Percentiles rank a stretch among this genome's conserved stretches.
Evolutionary conservation across 2,113 vertebrate species (phyloP).

Genomic region (Chaenocephalus aceratus): DNA sequence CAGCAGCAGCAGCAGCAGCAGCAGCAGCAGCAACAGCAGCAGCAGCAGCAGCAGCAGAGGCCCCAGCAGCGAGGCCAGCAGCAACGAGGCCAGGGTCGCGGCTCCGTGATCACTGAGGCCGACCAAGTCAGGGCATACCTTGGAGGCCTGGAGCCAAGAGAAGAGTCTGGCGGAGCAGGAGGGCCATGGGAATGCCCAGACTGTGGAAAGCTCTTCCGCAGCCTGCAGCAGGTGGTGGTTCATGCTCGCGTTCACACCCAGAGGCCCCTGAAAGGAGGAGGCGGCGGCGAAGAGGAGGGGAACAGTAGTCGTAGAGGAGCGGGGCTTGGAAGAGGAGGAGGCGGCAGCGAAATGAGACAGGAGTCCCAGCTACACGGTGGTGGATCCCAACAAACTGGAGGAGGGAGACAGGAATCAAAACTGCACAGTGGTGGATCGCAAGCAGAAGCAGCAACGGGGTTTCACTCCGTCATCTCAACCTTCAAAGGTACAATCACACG

Average conservation of each 20-base stretch:
- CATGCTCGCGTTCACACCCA: constrained; percentile 83
- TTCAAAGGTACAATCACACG: constrained; percentile 79
- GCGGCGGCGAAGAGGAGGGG: constrained; percentile 55
- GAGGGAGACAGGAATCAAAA: constrained; percentile 76
- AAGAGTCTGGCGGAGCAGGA: constrained; percentile 61
- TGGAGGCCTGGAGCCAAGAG: constrained; percentile 74
- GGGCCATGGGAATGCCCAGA: constrained; percentile 86
- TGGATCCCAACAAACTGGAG: constrained; percentile 69
- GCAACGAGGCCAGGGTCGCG: constrained; percentile 65
- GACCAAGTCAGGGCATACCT: constrained; percentile 83
- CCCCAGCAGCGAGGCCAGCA: constrained; percentile 72
- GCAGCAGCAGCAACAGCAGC: constrained; percentile 72
- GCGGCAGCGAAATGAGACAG: constrained; percentile 60
- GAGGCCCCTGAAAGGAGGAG: constrained; percentile 71
- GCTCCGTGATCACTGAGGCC: constrained; percentile 74
- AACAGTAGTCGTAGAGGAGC: constrained; percentile 53
- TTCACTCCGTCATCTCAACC: constrained; percentile 77
- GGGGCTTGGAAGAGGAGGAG: constrained; percentile 62
- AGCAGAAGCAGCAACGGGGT: constrained; percentile 59
- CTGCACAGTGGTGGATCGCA: constrained; percentile 65
- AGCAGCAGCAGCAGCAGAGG: constrained; percentile 70
- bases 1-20: constrained; percentile 71
- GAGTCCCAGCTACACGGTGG: constrained; percentile 72
- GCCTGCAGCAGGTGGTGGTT: constrained; percentile 83
- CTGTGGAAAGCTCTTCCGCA: constrained; percentile 85